Evolutionary conservation across 2,113 vertebrate genomes (phyloP), one percentile per base, ranked within the genome.

Genomic region (Nothoprocta pentlandii): DNA sequence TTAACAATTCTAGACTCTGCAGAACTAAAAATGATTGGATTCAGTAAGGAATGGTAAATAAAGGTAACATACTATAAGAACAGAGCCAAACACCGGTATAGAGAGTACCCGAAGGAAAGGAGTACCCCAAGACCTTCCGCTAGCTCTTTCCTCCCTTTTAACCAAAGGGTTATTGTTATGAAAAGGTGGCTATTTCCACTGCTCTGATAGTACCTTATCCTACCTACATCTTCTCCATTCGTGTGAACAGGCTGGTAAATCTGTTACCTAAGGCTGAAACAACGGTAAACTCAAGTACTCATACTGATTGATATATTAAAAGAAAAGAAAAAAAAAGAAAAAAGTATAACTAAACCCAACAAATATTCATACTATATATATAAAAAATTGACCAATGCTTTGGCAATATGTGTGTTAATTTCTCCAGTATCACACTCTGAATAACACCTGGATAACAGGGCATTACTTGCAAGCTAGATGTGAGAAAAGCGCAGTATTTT

Each of bases 141-240:
- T 39, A 54, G 73, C 10, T 23, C 16, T 64, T 85, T 36, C 23
- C 20, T 69, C 25, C 11, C 46, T 80, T 53, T 77, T 7, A 23
- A 76, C 28, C 54, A 56, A 32, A 34, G 44, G 30, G 32, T 46
- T 49, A 23, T 49, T 30, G 26, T 30, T 46, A 34, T 16, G 54
- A 56, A 14, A 36, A 64, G 12, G 0, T 4, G 63, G 28, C 34
- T 12, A 8, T 5, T 42, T 10, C 46, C 2, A 11, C 30, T 68
- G n/a, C 1, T 44, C 13, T 3, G 25, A 13, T 0, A 41, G n/a
- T 3, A 1, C 28, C 1, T 3, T 3, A 4, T 4, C 51, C 76
- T 51, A 42, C 68, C 61, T 13, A 1, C 0, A 9, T 5, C 77
- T 6, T 53, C 87, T 32, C 30, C 30, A 61, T 2, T 39, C 16